Conservation (phyloP, 2,888 invertebrate genomes). For the Cephonodes hylas region DNA sequence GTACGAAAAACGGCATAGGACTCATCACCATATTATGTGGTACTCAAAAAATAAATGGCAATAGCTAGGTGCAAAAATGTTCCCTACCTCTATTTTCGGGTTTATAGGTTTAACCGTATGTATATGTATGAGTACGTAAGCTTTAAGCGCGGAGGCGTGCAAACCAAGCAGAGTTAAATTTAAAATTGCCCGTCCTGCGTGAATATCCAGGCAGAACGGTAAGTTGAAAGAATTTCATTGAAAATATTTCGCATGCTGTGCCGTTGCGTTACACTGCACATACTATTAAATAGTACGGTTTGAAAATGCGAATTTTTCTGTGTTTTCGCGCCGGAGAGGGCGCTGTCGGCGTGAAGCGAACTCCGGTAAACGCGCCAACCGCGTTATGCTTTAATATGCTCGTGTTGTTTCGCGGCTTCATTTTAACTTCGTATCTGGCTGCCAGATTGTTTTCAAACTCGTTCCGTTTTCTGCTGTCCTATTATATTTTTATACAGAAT, state of each 20-base stretch:
- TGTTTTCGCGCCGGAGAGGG: not conserved
- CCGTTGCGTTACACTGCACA: slow-evolving; percentile 31
- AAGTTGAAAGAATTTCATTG: slow-evolving; percentile 47
- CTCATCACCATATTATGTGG: too few species aligned
- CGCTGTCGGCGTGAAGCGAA: slow-evolving; percentile 21
- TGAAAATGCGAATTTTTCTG: slow-evolving; percentile 33
- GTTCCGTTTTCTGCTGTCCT: slow-evolving; percentile 7
- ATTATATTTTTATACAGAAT: not conserved
- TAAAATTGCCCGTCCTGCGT: slow-evolving; percentile 31
- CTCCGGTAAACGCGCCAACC: slow-evolving; percentile 34
- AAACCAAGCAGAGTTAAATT: slow-evolving; percentile 37
- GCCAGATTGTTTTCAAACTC: slow-evolving; percentile 25
- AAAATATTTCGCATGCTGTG: slow-evolving; percentile 44
- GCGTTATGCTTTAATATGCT: slow-evolving; percentile 43
- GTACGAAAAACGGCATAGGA: too few species aligned
- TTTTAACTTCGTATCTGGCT: slow-evolving; percentile 31
- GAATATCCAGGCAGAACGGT: not conserved
- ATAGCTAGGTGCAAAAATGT: too few species aligned
- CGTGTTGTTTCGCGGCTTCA: slow-evolving; percentile 26
- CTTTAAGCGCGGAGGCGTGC: slow-evolving; percentile 24
- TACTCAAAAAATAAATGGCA: too few species aligned
- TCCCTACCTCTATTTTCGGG: too few species aligned
- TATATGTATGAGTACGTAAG: too few species aligned
- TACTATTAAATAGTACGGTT: slow-evolving; percentile 42
- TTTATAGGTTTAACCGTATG: too few species aligned